A percentile compares a stretch with the other conserved stretches of the same genome.
phyloP scores from a whole-genome alignment of 2,888 invertebrate genomes.

The Gibbula magus region DNA sequence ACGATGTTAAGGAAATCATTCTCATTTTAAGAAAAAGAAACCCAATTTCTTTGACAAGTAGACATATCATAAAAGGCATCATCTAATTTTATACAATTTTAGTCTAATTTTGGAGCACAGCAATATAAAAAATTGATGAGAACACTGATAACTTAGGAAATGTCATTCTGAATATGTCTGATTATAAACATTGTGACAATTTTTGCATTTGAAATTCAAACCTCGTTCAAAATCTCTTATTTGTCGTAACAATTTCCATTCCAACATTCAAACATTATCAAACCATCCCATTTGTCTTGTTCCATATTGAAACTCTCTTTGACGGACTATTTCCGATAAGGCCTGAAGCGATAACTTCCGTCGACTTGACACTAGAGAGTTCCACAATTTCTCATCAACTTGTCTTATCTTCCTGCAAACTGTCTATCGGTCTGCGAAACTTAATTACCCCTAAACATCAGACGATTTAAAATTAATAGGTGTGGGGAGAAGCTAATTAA shows the following conservation, averaged over 20 bases:
- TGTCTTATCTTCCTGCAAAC: not conserved
- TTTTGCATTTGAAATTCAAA: not conserved
- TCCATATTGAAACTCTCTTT: not conserved
- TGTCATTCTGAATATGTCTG: too few species aligned
- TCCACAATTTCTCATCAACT: conserved; percentile 17
- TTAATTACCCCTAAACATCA: conserved; percentile 22
- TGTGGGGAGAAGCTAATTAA: conserved; percentile 11
- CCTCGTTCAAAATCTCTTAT: conserved; percentile 7
- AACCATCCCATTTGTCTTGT: conserved; percentile 19
- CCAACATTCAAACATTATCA: conserved; percentile 15
- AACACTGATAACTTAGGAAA: too few species aligned
- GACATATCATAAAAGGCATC: too few species aligned
- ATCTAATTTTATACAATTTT: too few species aligned
- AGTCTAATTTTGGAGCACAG: too few species aligned
- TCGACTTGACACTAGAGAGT: not conserved
- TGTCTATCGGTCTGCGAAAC: conserved; percentile 14
- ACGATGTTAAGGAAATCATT: too few species aligned
- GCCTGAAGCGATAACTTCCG: not conserved
- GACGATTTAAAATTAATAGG: conserved; percentile 25
- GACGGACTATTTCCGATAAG: not conserved
- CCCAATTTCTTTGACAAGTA: too few species aligned
- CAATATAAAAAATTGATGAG: too few species aligned
- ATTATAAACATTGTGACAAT: too few species aligned
- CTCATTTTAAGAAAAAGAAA: too few species aligned
- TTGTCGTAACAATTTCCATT: conserved; percentile 1